Conservation (phyloP, 2,113 vertebrate species). For the Capreolus pygargus region DNA sequence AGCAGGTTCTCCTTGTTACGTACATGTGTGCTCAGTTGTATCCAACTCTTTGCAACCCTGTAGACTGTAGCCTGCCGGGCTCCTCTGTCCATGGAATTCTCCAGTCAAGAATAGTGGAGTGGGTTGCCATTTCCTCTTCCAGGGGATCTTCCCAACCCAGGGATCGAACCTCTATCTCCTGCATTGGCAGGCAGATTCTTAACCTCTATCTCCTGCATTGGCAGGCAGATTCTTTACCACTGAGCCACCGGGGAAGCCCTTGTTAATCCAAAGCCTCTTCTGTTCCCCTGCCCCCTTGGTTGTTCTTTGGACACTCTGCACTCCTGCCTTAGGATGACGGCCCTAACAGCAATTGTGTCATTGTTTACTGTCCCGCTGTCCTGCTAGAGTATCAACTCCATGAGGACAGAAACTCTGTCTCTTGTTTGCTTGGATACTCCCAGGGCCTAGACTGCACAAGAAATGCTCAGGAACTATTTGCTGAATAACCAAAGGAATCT, state of each 20-base stretch:
- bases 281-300: not conserved
- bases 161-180: not conserved
- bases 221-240: not conserved
- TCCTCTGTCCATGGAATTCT: not conserved
- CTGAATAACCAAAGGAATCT: not conserved
- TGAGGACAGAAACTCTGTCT: not conserved
- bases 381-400: not conserved
- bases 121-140: not conserved
- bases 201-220: not conserved
- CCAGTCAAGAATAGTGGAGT: not conserved
- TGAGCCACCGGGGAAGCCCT: not conserved
- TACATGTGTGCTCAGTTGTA: not conserved
- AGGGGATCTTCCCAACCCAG: not conserved
- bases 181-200: not conserved
- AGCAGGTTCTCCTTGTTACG: not conserved
- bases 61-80: not conserved
- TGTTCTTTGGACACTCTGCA: not conserved
- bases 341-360: accelerated
- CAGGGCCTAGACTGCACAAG: not conserved
- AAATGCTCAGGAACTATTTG: not conserved
- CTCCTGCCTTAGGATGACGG: not conserved
- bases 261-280: not conserved
- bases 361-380: not conserved
- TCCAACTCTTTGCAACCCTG: not conserved
- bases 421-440: not conserved